phyloP scores from a whole-genome alignment of 2,113 vertebrate species.

The Peromyscus leucopus region DNA sequence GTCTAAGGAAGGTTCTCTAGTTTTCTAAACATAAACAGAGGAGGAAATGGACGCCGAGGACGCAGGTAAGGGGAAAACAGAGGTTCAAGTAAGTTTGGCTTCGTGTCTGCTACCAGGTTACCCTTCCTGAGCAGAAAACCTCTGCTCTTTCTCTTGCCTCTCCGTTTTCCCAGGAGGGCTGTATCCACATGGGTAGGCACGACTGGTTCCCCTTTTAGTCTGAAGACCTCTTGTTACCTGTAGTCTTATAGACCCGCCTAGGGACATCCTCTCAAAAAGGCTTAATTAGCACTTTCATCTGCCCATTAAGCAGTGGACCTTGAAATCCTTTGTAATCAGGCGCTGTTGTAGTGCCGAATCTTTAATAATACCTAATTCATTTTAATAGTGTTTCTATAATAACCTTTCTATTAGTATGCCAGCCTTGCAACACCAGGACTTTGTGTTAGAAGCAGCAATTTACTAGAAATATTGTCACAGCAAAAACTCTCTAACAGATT shows the following conservation, averaged over 20 bases:
- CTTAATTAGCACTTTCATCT: constrained; percentile 80
- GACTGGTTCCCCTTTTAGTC: constrained; percentile 28
- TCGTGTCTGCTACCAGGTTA: neutral
- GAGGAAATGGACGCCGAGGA: constrained; percentile 34
- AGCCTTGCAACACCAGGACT: constrained; percentile 54
- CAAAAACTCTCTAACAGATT: constrained; percentile 62
- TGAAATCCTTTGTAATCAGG: constrained; percentile 72
- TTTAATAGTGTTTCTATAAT: constrained; percentile 81
- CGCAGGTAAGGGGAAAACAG: constrained; percentile 31
- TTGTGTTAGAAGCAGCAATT: constrained; percentile 72
- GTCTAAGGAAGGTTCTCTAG: neutral
- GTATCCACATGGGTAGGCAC: constrained; percentile 6
- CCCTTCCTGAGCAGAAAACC: neutral
- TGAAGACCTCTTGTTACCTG: constrained; percentile 65
- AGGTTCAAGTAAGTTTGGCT: constrained; percentile 59
- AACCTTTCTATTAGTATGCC: constrained; percentile 78
- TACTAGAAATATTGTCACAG: constrained; percentile 54
- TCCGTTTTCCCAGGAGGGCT: neutral
- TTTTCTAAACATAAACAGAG: constrained; percentile 48
- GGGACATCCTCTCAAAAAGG: constrained; percentile 64
- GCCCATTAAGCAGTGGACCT: constrained; percentile 69
- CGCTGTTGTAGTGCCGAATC: constrained; percentile 74
- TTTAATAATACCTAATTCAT: constrained; percentile 82
- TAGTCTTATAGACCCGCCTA: constrained; percentile 53
- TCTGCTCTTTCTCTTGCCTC: neutral